Evolutionary conservation across 2,113 vertebrate genomes (phyloP).

Genomic region (Gymnorhina tibicen): DNA sequence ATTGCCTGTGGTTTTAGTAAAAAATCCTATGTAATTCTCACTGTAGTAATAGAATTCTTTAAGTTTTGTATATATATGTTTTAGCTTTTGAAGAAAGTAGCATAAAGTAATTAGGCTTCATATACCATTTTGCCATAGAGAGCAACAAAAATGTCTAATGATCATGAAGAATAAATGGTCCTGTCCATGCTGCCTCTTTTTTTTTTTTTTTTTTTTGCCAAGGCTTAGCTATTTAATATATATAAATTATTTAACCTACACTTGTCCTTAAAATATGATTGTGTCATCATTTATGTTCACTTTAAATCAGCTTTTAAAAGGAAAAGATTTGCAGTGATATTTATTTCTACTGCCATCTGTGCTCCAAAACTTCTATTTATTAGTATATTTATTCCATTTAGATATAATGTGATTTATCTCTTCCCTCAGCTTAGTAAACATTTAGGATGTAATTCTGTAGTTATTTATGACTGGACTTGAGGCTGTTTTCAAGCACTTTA

Average conservation of each 20-base stretch:
- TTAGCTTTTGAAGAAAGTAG: slow-evolving; percentile 60
- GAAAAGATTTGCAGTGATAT: background rate
- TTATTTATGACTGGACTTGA: slow-evolving; percentile 14
- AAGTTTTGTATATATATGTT: background rate
- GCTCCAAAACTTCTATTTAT: slow-evolving; percentile 18
- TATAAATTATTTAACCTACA: background rate
- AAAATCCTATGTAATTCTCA: slow-evolving; percentile 34
- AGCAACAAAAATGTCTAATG: slow-evolving; percentile 6
- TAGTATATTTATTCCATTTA: slow-evolving; percentile 24
- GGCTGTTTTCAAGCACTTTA: slow-evolving; percentile 33
- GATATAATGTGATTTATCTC: slow-evolving; percentile 1
- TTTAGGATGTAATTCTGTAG: background rate
- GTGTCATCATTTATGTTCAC: background rate
- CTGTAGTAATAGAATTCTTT: slow-evolving; percentile 56
- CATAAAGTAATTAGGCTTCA: slow-evolving; percentile 54
- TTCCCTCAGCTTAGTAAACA: background rate
- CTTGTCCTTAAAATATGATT: background rate
- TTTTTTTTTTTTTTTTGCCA: background rate
- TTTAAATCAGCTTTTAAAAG: background rate
- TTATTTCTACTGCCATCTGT: background rate
- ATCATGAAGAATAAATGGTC: background rate
- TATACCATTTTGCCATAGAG: background rate
- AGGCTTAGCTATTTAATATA: background rate
- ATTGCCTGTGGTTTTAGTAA: slow-evolving; percentile 17
- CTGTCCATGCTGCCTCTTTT: background rate